Evolutionary conservation across 2,888 invertebrate genomes (phyloP).

Genomic region (Creontiades dilutus): DNA sequence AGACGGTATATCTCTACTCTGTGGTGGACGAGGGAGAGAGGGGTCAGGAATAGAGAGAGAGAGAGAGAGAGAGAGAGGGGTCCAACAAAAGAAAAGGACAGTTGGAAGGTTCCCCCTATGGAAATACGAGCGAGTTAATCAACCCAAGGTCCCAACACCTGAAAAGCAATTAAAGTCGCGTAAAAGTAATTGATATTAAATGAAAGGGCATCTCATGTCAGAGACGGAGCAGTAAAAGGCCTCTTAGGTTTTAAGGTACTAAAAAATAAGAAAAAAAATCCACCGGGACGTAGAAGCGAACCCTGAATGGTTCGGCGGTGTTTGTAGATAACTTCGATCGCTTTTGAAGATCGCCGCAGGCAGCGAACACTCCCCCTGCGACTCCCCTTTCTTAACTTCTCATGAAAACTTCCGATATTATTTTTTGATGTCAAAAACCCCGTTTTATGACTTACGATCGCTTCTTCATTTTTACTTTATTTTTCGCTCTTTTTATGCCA

Average conservation of each 20-base stretch:
- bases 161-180: slow-evolving; percentile 73
- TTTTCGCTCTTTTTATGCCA: neutral
- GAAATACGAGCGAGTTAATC: slow-evolving; percentile 66
- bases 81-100: neutral
- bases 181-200: slow-evolving; percentile 74
- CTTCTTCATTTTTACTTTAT: slow-evolving; percentile 12
- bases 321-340: slow-evolving; percentile 57
- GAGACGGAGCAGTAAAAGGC: slow-evolving; percentile 46
- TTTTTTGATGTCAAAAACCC: slow-evolving; percentile 40
- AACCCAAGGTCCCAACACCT: slow-evolving; percentile 66
- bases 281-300: slow-evolving; percentile 32
- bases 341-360: slow-evolving; percentile 52
- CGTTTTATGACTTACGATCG: slow-evolving; percentile 6
- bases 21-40: neutral
- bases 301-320: slow-evolving; percentile 47
- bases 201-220: slow-evolving; percentile 64
- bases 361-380: neutral
- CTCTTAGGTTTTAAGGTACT: slow-evolving; percentile 47
- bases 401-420: slow-evolving; percentile 13
- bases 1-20: neutral
- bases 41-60: neutral
- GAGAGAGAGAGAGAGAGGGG: neutral
- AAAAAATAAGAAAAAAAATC: slow-evolving; percentile 21
- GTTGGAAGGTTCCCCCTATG: slow-evolving; percentile 24
- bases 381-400: neutral